These are phyloP conservation scores for Anadara kagoshimensis DNA, from an alignment of 1,140 invertebrate species.

Conservation along the genomic window DNA sequence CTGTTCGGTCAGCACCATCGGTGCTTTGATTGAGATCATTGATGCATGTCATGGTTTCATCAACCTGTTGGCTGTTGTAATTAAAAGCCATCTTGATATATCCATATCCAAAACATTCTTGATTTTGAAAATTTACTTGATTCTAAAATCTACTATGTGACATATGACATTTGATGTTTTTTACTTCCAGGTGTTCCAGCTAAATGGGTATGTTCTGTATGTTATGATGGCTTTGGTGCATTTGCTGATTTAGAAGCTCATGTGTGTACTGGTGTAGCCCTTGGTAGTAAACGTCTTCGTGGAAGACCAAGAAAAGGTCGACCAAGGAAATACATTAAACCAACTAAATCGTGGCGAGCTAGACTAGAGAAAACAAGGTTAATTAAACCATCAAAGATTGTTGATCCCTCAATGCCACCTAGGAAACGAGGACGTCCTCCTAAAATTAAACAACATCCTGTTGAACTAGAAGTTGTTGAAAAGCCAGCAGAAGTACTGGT, in stretches of 20 bases:
- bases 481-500: constrained; percentile 7
- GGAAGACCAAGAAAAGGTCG: constrained; percentile 48
- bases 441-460: constrained; percentile 29
- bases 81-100: too few species aligned
- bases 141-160: too few species aligned
- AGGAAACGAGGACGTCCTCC: constrained; percentile 46
- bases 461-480: constrained; percentile 13
- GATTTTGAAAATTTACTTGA: too few species aligned
- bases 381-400: constrained; percentile 31
- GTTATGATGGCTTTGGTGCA: constrained; percentile 42
- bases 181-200: constrained; percentile 28
- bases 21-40: too few species aligned
- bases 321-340: constrained; percentile 55
- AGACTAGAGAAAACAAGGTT: constrained; percentile 50
- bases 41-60: too few species aligned
- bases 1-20: too few species aligned
- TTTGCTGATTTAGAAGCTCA: constrained; percentile 48
- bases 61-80: too few species aligned
- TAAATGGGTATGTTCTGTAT: constrained; percentile 44
- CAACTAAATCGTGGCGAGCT: constrained; percentile 55
- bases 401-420: constrained; percentile 15
- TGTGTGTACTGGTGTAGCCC: constrained; percentile 40
- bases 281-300: constrained; percentile 32
- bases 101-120: too few species aligned
- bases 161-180: too few species aligned